Conservation (phyloP, 1,140 invertebrate genomes). For the Brachystomella parvula region DNA sequence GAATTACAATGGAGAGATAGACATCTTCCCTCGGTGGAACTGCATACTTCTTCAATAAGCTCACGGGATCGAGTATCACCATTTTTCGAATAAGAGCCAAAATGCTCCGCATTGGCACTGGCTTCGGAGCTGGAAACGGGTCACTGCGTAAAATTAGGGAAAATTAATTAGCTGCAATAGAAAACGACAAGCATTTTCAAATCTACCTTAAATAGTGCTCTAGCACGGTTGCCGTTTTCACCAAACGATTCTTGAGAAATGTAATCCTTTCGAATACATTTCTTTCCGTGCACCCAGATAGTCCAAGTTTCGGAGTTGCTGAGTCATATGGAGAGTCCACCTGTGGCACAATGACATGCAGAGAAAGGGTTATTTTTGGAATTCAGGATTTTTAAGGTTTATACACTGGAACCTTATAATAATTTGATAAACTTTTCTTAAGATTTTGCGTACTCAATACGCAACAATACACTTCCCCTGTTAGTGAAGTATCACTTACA, state of each 20-base stretch:
- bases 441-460: neutral
- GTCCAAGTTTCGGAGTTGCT: neutral
- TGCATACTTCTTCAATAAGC: conserved; percentile 11
- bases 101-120: conserved; percentile 23
- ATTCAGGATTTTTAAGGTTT: neutral
- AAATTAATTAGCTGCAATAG: neutral
- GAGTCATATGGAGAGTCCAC: neutral
- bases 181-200: neutral
- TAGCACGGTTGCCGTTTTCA: neutral
- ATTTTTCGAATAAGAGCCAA: conserved; percentile 22
- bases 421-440: neutral
- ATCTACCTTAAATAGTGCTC: neutral
- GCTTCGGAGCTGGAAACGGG: conserved; percentile 29
- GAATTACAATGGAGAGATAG: conserved; percentile 20
- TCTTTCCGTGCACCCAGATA: neutral
- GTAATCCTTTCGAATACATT: neutral
- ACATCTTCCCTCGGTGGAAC: conserved; percentile 23
- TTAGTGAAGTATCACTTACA: conserved; percentile 16
- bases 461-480: neutral
- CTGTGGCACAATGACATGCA: neutral
- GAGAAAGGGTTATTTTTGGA: too few relatives aligned
- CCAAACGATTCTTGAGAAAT: neutral
- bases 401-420: neutral
- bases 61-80: conserved; percentile 20
- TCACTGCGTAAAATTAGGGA: conserved; percentile 14